These are phyloP conservation scores for Nestor notabilis DNA, from an alignment of 2,113 vertebrate species.

Conservation along the genomic window DNA sequence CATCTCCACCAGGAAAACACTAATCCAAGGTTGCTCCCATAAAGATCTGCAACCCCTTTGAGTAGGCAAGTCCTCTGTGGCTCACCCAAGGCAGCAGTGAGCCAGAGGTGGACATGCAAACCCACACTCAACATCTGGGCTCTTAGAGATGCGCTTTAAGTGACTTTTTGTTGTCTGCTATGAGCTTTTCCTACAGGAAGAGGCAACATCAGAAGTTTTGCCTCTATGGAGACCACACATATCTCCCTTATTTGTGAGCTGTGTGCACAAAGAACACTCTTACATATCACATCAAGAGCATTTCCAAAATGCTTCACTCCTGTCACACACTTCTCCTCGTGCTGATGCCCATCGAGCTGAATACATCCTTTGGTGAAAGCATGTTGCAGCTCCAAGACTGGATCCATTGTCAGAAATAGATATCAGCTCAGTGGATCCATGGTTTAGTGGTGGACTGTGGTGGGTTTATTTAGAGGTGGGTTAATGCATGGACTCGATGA, in stretches of 20 bases:
- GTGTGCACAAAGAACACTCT: accelerated
- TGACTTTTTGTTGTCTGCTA: neutral
- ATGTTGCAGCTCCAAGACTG: neutral
- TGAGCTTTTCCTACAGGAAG: neutral
- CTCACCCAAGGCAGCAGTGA: neutral
- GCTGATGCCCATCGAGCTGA: neutral
- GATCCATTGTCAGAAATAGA: neutral
- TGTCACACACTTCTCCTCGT: accelerated
- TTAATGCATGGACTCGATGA: neutral
- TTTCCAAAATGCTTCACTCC: neutral
- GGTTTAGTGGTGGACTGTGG: neutral
- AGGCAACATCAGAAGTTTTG: accelerated
- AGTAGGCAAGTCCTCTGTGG: neutral
- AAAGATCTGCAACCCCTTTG: neutral
- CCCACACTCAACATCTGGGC: accelerated
- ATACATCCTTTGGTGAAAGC: neutral
- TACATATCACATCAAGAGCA: neutral
- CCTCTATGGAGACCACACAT: neutral
- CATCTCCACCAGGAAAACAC: neutral
- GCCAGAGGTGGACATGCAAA: neutral
- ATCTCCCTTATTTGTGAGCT: neutral
- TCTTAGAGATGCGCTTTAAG: neutral
- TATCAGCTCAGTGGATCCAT: neutral
- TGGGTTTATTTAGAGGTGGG: too few relatives aligned
- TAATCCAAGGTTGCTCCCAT: neutral